Evolutionary conservation across 2,888 invertebrate genomes (phyloP).

Genomic region (Chirona hameri): DNA sequence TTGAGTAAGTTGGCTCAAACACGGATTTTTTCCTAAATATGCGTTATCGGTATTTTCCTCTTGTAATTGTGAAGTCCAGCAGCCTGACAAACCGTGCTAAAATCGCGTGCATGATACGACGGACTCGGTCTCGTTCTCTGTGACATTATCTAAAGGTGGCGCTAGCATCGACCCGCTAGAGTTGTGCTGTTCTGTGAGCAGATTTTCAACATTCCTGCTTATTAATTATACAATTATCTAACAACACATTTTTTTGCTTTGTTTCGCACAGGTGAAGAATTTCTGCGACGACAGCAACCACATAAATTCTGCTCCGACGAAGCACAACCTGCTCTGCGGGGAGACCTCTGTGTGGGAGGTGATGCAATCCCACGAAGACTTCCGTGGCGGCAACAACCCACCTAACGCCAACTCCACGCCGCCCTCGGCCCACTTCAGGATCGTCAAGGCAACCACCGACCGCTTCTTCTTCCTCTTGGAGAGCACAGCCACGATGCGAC

Average conservation of each 20-base stretch:
- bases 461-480: slow-evolving; percentile 29
- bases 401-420: not conserved
- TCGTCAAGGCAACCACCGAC: not conserved
- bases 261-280: slow-evolving; percentile 51
- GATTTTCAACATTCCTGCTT: too few relatives aligned
- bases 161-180: too few relatives aligned
- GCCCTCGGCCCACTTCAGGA: not conserved
- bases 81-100: too few relatives aligned
- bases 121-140: too few relatives aligned
- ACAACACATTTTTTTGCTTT: not conserved
- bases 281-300: slow-evolving; percentile 60
- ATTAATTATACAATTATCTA: too few relatives aligned
- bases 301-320: slow-evolving; percentile 42
- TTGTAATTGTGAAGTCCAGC: too few relatives aligned
- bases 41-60: too few relatives aligned
- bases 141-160: too few relatives aligned
- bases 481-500: slow-evolving; percentile 29
- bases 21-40: too few relatives aligned
- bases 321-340: slow-evolving; percentile 46
- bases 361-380: slow-evolving; percentile 44
- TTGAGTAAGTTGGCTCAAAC: too few relatives aligned
- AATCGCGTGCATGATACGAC: too few relatives aligned
- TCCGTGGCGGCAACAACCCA: slow-evolving; percentile 40
- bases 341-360: slow-evolving; percentile 46
- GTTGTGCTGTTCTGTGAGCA: too few relatives aligned